Evolutionary conservation across 2,113 vertebrate species (phyloP), one percentile per base, ranked within the genome.

Genomic region (Phyllopteryx taeniolatus): DNA sequence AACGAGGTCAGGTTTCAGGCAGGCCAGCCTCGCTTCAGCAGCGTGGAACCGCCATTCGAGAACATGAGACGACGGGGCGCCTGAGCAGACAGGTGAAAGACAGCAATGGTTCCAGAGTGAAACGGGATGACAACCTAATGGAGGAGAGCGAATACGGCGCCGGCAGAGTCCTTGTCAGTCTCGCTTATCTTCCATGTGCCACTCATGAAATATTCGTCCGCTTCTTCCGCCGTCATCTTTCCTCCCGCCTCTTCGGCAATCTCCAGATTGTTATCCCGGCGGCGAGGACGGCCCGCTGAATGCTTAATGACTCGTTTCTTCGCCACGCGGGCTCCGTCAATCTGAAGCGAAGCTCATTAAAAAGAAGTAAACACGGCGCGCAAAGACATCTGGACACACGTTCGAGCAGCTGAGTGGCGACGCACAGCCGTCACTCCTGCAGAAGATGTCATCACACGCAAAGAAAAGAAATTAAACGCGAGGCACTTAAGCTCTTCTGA

Each of bases 181-280:
- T 87, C 83, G 83, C 85, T 92, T 91, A 90, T 91, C 85, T 87
- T 91, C 87, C 81, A 65, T 71, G 76, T 86, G 81, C 86, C 82
- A 68, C 86, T 91, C 87, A 93, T 92, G 86, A 92, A 93, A 91
- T 85, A 93, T 93, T 91, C 84, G 91, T 76, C 80, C 61, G 73
- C 84, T 82, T 81, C 78, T 62, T 63, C 72, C 72, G 54, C 78
- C 78, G 65, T 78, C 82, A 87, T 79, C 76, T 85, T 77, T 75
- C 66, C 71, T 67, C 56, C 78, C 71, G 69, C 78, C 62, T 83
- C 86, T 84, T 86, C 79, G 80, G 79, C 84, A 86, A 87, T 88
- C 84, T 81, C 71, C 51, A 67, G 70, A 80, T 81, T 86, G 85
- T 86, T 88, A 87, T 82, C 74, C 81, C 85, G 77, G 65, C 31